Evolutionary conservation across 2,888 invertebrate genomes (phyloP).

Genomic region (Limnephilus lunatus): DNA sequence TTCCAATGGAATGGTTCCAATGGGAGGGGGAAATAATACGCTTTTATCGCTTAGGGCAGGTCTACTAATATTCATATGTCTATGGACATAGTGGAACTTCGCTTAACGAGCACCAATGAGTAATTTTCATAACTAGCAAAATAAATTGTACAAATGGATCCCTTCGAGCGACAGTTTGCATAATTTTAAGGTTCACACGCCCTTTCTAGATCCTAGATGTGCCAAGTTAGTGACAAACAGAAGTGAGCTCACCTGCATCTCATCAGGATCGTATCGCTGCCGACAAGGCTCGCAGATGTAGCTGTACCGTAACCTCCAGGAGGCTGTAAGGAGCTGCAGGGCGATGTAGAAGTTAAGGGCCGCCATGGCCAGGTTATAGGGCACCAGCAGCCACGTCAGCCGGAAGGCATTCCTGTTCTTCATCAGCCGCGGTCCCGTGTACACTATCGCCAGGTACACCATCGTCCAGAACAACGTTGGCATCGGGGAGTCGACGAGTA

Average conservation of each 20-base stretch:
- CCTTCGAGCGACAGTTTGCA: no score
- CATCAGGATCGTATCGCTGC: slow-evolving; percentile 86
- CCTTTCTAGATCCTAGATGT: no score
- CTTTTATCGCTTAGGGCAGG: no score
- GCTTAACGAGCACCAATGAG: no score
- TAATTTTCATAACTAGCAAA: no score
- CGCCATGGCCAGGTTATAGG: slow-evolving; percentile 92
- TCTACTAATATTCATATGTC: no score
- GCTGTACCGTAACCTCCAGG: slow-evolving; percentile 87
- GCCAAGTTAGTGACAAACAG: neutral
- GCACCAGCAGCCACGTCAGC: slow-evolving; percentile 85
- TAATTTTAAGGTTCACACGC: no score
- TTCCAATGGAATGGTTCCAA: no score
- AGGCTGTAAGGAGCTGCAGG: slow-evolving; percentile 84
- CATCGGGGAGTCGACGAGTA: slow-evolving; percentile 87
- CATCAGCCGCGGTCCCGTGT: slow-evolving; percentile 90
- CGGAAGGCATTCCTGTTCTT: slow-evolving; percentile 85
- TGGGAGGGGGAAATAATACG: no score
- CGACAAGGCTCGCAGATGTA: slow-evolving; percentile 92
- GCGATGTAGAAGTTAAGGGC: slow-evolving; percentile 90
- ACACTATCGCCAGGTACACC: slow-evolving; percentile 86
- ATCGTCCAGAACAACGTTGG: slow-evolving; percentile 84
- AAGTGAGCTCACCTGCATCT: slow-evolving; percentile 82
- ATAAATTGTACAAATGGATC: no score
- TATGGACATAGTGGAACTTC: no score